phyloP scores from a whole-genome alignment of 1,140 invertebrate genomes.

The Diabrotica virgifera region DNA sequence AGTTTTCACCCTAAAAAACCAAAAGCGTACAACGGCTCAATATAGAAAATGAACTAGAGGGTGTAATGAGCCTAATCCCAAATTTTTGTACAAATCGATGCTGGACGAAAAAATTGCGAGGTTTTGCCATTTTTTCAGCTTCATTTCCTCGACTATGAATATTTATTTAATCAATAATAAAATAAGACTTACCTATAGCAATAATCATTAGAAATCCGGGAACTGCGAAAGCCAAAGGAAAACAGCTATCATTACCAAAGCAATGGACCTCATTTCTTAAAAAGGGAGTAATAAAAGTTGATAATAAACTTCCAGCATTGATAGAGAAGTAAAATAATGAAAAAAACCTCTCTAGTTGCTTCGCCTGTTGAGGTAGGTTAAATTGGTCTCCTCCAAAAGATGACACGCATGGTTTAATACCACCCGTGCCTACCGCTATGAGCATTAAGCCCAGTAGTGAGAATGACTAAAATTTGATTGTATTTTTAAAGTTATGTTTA shows the following conservation, averaged over 20 bases:
- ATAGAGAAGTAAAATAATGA: slow-evolving; percentile 93
- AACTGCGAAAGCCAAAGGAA: slow-evolving; percentile 87
- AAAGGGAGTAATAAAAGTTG: slow-evolving; percentile 85
- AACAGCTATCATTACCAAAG: slow-evolving; percentile 79
- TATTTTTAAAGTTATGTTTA: too few species aligned
- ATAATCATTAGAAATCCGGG: slow-evolving; percentile 83
- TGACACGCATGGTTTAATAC: slow-evolving; percentile 96
- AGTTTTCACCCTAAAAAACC: too few species aligned
- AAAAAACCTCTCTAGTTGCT: slow-evolving; percentile 80
- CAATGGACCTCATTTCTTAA: slow-evolving; percentile 79
- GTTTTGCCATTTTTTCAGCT: too few species aligned
- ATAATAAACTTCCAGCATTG: slow-evolving; percentile 87
- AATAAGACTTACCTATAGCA: slow-evolving; percentile 65
- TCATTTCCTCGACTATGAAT: too few species aligned
- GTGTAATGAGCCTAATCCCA: too few species aligned
- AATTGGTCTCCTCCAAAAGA: slow-evolving; percentile 98
- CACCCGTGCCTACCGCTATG: slow-evolving; percentile 66
- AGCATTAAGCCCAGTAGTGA: too few species aligned
- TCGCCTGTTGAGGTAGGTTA: slow-evolving; percentile 70
- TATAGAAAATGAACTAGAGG: too few species aligned
- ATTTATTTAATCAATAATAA: neutral
- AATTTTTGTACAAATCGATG: too few species aligned
- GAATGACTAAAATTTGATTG: too few species aligned
- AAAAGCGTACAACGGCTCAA: too few species aligned
- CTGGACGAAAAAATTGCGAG: too few species aligned